These are phyloP conservation scores for Microctenopoma stevenorrisi DNA, from an alignment of 2,797 vertebrate genomes.

Conservation along the genomic window DNA sequence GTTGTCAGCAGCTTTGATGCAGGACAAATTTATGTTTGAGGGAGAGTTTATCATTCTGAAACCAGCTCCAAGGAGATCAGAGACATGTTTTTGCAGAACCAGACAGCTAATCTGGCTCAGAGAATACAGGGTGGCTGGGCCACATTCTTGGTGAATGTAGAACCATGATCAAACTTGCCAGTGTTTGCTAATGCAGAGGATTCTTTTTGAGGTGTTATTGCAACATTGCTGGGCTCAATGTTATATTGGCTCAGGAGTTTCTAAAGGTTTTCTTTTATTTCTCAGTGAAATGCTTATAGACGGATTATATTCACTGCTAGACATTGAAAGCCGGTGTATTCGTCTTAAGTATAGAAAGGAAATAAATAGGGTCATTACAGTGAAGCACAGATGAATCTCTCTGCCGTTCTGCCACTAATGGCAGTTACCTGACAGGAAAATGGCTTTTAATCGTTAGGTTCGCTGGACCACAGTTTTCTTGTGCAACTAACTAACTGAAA, in stretches of 20 bases:
- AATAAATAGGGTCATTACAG: constrained; percentile 55
- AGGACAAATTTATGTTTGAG: constrained; percentile 54
- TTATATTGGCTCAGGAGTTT: constrained; percentile 55
- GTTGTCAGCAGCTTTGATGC: constrained; percentile 54
- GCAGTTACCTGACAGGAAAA: constrained; percentile 16
- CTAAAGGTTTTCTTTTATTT: constrained; percentile 51
- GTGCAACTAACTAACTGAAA: no score
- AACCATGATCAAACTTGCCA: constrained; percentile 40
- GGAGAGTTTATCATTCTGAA: constrained; percentile 57
- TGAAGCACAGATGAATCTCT: constrained; percentile 8
- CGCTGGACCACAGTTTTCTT: no score
- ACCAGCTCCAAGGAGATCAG: constrained; percentile 64
- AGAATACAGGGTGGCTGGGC: constrained; percentile 47
- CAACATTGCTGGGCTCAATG: constrained; percentile 32
- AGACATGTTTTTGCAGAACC: constrained; percentile 52
- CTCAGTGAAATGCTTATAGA: constrained; percentile 40
- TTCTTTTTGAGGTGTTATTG: constrained; percentile 58
- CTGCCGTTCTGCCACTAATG: constrained; percentile 8
- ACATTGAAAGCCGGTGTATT: constrained; percentile 40
- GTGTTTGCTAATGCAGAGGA: constrained; percentile 60
- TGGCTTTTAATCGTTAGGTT: constrained; percentile 1
- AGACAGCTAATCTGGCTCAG: constrained; percentile 66
- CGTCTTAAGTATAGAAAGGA: constrained; percentile 28
- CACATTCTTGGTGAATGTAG: constrained; percentile 54
- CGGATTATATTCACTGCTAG: constrained; percentile 22